Base-by-base conservation (phyloP, 2,888 invertebrate genomes). In the Perithous albicinctus region DNA sequence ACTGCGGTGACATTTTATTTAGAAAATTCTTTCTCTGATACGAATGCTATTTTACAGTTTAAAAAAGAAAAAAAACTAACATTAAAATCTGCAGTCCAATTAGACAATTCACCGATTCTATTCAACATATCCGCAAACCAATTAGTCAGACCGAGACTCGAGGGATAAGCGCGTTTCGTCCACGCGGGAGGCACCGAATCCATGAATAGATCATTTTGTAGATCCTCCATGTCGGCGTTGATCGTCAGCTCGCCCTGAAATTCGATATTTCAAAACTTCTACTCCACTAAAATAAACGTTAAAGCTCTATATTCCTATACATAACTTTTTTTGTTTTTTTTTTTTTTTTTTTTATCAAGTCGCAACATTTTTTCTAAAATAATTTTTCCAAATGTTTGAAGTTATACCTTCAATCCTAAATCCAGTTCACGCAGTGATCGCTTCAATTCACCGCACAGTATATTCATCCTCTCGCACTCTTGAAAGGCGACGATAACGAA, bases 391-490 rank as follows among this genome's bases (percentile, higher is more conserved):
- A 43, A 35, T 48, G 59, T 0, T 18, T 8, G 35, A 43, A 64
- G 2, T 38, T n/a, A 43, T 78, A 96, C 97, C 94, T 98, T 98
- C 4, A 99, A 93, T 2, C 99, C 99, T 12, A 98, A 94, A 85
- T 98, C 97, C 0, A 98, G 93, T 93, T 98, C 98, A 87, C 95
- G 95, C 5, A 99, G 94, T 0, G 98, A 97, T 35, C 97, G 93
- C 72, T 95, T 94, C 82, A 99, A 95, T 93, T 98, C 98, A 1
- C 94, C 93, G 90, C 97, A 97, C 6, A 99, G 94, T 43, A 94
- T 94, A 92, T 99, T 99, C 98, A 99, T 98, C 51, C 98, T 94
- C 92, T 99, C 98, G 92, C 98, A 98, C 93, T 99, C 99, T 93
- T 99, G 98, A 87, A 98, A 95, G 0, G 97, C 97, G 0, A 99